Evolutionary conservation across 2,797 vertebrate genomes (phyloP).

Genomic region (Melanogrammus aeglefinus): DNA sequence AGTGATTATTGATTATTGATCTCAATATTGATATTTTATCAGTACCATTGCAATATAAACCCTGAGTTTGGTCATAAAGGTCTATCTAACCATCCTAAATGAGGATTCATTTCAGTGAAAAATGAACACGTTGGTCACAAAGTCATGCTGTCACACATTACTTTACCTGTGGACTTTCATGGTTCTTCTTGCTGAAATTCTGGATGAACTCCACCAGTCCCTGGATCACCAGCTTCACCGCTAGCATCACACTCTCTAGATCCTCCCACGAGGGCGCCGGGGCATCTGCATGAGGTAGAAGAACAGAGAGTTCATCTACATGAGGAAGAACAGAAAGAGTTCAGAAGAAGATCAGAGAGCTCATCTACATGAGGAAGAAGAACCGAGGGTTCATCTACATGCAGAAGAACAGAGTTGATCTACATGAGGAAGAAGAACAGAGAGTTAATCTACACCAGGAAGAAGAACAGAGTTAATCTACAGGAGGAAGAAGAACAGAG

Average conservation of each 20-base stretch:
- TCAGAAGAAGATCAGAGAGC: not conserved
- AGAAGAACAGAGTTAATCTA: not conserved
- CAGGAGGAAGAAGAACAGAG: not conserved
- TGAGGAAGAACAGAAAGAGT: not conserved
- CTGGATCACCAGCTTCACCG: conserved; percentile 91
- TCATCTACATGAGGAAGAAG: not conserved
- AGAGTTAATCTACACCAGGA: not conserved
- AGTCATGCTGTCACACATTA: not conserved
- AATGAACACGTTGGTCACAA: not conserved
- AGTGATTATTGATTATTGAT: not conserved
- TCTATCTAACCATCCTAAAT: not conserved
- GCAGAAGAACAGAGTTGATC: not conserved
- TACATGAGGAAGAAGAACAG: not conserved
- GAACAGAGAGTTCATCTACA: not conserved
- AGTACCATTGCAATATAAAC: not conserved
- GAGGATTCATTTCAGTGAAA: not conserved
- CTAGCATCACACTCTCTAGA: conserved; percentile 89
- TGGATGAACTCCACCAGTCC: conserved; percentile 95
- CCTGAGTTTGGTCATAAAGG: not conserved
- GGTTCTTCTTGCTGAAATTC: conserved; percentile 94
- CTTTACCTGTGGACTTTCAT: conserved; percentile 88
- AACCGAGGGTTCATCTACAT: not conserved
- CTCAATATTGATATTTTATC: not conserved
- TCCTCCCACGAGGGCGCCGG: conserved; percentile 89
- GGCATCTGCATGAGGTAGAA: conserved; percentile 69